Evolutionary conservation across 2,797 vertebrate species (phyloP), one percentile per base, ranked within the genome.

Genomic region (Rhynchonycteris naso): DNA sequence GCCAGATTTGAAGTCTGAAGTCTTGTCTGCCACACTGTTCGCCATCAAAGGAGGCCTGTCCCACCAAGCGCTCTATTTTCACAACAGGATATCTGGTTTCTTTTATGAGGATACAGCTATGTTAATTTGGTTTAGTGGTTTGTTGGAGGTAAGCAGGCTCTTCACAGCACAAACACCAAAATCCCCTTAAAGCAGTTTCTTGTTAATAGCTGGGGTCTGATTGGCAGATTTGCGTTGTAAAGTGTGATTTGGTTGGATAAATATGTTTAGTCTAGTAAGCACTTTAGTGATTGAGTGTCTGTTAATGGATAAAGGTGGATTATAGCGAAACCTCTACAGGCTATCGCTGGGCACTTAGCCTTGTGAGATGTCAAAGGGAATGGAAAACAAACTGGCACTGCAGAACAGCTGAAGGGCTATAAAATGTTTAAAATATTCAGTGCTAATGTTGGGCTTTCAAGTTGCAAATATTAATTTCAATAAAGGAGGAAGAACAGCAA

Each of bases 201-300:
- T 90, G 98, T 98, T 98, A 98, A 98, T 98, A 98, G 98, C 98
- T 47, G 95, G 82, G 95, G 98, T 94, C 98, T 98, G 98, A 98
- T 99, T 99, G 98, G 98, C 98, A 99, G 98, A 98, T 98, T 98
- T 98, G 98, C 98, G 98, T 98, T 98, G 98, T 98, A 98, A 98
- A 99, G 98, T 98, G 98, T 98, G 98, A 98, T 99, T 98, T 98
- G 98, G 98, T 98, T 98, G 98, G 98, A 98, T 98, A 98, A 98
- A 98, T 98, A 98, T 99, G 99, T 99, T 99, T 99, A 98, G 98
- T 99, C 98, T 99, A 98, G 98, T 98, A 98, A 98, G 98, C 98
- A 98, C 98, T 98, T 98, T 98, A 98, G 98, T 99, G 98, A 98
- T 98, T 98, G 98, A 98, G 98, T 98, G 98, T 98, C 98, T 99